Evolutionary conservation across 2,113 vertebrate species (phyloP).

Genomic region (Phyllopteryx taeniolatus): DNA sequence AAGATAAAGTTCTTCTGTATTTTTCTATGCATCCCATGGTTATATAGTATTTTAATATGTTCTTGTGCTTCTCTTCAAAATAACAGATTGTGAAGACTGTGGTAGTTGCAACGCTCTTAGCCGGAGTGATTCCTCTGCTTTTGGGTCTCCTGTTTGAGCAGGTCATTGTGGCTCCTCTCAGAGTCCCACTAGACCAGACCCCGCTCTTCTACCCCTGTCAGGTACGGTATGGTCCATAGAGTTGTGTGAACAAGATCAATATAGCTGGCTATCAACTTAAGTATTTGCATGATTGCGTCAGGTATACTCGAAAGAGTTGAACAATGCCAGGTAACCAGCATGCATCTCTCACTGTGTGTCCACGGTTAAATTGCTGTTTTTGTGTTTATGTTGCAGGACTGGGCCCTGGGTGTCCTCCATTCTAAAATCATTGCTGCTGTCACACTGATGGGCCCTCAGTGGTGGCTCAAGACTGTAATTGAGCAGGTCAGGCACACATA

Average conservation of each 20-base stretch:
- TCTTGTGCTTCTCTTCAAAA: too few species aligned
- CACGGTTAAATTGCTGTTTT: too few species aligned
- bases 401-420: conserved; percentile 98
- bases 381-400: conserved; percentile 76
- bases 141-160: conserved; percentile 93
- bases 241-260: background rate
- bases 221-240: conserved; percentile 62
- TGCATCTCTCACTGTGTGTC: too few species aligned
- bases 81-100: conserved; percentile 77
- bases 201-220: conserved; percentile 99
- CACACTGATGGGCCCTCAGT: conserved; percentile 98
- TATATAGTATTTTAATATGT: too few species aligned
- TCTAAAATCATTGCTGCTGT: conserved; percentile 99
- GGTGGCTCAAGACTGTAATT: conserved; percentile 98
- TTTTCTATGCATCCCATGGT: too few species aligned
- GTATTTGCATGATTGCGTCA: background rate
- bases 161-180: conserved; percentile 93
- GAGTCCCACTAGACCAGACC: conserved; percentile 96
- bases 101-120: conserved; percentile 89
- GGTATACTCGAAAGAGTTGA: too few species aligned
- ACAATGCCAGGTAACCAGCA: too few species aligned
- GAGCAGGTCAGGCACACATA: conserved; percentile 80
- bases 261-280: background rate
- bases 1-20: too few species aligned
- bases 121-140: conserved; percentile 91